phyloP scores from a whole-genome alignment of 2,113 vertebrate species.

The Cephalopterus ornatus region DNA sequence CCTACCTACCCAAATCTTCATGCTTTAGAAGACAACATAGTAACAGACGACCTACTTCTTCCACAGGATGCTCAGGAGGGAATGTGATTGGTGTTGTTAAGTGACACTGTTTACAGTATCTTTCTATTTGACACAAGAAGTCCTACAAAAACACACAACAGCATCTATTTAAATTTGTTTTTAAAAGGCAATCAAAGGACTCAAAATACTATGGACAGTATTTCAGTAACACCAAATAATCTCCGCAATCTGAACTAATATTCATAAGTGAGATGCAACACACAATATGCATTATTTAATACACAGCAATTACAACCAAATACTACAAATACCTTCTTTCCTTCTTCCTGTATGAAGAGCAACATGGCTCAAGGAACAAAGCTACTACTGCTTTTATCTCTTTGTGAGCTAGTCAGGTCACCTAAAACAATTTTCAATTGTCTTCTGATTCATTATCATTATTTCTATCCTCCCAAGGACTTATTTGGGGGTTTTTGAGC shows the following conservation, averaged over 20 bases:
- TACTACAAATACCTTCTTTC: neutral
- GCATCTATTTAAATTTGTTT: neutral
- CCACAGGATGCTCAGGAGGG: slow-evolving; percentile 94
- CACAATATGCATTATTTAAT: fast-evolving
- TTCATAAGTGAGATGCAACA: neutral
- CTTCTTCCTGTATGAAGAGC: neutral
- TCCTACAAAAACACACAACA: slow-evolving; percentile 76
- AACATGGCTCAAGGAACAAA: neutral
- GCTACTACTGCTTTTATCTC: neutral
- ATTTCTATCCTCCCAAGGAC: neutral
- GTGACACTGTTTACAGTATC: slow-evolving; percentile 95
- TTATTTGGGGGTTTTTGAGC: fast-evolving
- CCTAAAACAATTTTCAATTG: fast-evolving
- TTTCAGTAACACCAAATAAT: neutral
- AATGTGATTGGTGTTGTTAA: slow-evolving; percentile 95
- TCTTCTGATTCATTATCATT: neutral
- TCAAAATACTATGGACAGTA: neutral
- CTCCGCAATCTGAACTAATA: neutral
- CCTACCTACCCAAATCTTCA: slow-evolving; percentile 90
- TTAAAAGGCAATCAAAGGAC: neutral
- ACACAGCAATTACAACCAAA: neutral
- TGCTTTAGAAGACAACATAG: slow-evolving; percentile 97
- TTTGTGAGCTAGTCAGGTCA: neutral
- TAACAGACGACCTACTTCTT: slow-evolving; percentile 95
- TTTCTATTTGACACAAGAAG: slow-evolving; percentile 96